Evolutionary conservation across 2,888 invertebrate genomes (phyloP), one percentile per base, ranked within the genome.

Genomic region (Epistrophe eligans): DNA sequence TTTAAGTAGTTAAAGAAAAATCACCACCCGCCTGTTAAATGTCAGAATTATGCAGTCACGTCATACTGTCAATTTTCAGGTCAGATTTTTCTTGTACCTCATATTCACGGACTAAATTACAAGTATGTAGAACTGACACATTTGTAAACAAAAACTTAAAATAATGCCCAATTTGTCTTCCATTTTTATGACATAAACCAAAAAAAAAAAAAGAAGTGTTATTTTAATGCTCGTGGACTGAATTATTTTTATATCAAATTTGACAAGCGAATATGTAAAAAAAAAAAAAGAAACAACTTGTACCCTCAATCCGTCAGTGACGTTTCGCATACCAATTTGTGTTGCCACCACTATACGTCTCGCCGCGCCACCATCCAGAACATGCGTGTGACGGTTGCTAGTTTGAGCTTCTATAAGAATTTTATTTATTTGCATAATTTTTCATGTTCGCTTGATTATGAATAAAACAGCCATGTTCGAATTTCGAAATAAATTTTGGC

Each of bases 401-500:
- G 38, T 38, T 58, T 58, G 17, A 38, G 32, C n/a, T 32, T 57
- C 9, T 1, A 17, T 45, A 15, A 28, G 55, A 60, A 62, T 35
- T 77, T 67, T 55, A 62, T 72, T 55, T 80, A 70, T 70, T 70
- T 70, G 67, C 71, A 62, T 60, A 80, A 62, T 73, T 67, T 82
- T 50, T 83, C 71, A 45, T 71, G 64, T 64, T 77, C 64, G 50
- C 50, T 43, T 52, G 60, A 67, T 60, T 67, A 17, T 35, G 43
- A 62, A 40, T 15, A 45, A 11, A 50, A 48, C 3, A 35, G 17
- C 35, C 71, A 82, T 82, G 85, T 85, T 85, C 82, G 85, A 85
- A 74, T 85, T 85, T 85, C 82, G 82, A 85, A 85, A 85, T 82
- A 28, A 50, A 66, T 77, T 81, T 85, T 85, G 82, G 85, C 85